Conservation (phyloP, 1,140 invertebrate genomes). For the Drosophila cardini region DNA sequence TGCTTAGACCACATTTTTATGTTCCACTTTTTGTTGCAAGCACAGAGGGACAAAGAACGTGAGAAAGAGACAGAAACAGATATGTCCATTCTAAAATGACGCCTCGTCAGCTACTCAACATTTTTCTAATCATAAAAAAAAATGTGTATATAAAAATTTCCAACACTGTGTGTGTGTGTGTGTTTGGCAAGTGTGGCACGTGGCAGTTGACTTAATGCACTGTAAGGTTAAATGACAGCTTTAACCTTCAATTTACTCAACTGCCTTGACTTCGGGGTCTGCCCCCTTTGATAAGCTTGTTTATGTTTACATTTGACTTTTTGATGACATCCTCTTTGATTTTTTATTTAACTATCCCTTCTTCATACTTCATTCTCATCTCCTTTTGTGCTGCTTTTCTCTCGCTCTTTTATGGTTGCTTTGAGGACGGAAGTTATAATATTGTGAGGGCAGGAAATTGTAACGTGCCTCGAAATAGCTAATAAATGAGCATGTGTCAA, state of each 20-base stretch:
- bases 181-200: conserved; percentile 4
- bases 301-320: conserved; percentile 73
- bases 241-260: conserved; percentile 69
- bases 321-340: conserved; percentile 51
- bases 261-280: conserved; percentile 17
- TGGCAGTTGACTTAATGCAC: conserved; percentile 26
- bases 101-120: conserved; percentile 59
- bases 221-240: conserved; percentile 65
- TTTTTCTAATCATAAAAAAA: conserved; percentile 42
- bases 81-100: conserved; percentile 38
- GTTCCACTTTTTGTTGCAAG: not conserved
- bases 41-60: too few relatives aligned
- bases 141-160: conserved; percentile 3
- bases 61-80: not conserved
- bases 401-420: conserved; percentile 40
- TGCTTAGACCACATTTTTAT: conserved; percentile 29
- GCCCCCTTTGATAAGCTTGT: conserved; percentile 68
- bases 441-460: conserved; percentile 53
- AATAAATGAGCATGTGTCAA: conserved; percentile 64
- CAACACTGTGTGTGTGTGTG: not conserved
- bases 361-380: conserved; percentile 36
- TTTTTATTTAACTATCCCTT: conserved; percentile 62
- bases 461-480: conserved; percentile 56
- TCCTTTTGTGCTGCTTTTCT: conserved; percentile 19
- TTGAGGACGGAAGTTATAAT: conserved; percentile 55